A percentile compares a stretch with the other conserved stretches of the same genome.
Evolutionary conservation across 2,113 vertebrate genomes (phyloP).

Genomic region (human): GRCh38 chr2:204527001-204527500

Average conservation of each 20-base stretch:
- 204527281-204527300: not conserved
- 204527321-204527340: not conserved
- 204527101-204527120: not conserved
- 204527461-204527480: not conserved
- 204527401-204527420: not conserved
- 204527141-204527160: not conserved
- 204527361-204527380: not conserved
- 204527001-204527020: no score
- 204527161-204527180: not conserved
- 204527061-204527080: no score
- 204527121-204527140: not conserved
- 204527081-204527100: no score
- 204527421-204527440: not conserved
- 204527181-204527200: not conserved
- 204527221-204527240: not conserved
- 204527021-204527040: no score
- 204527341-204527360: not conserved
- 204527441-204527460: not conserved
- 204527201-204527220: not conserved
- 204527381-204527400: not conserved
- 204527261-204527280: not conserved
- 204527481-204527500: not conserved
- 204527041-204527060: no score
- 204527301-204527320: not conserved
- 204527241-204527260: not conserved